A percentile compares a stretch with the other conserved stretches of the same genome.
Conservation (phyloP, 2,113 vertebrate genomes). For the Irena cyanogastra region DNA sequence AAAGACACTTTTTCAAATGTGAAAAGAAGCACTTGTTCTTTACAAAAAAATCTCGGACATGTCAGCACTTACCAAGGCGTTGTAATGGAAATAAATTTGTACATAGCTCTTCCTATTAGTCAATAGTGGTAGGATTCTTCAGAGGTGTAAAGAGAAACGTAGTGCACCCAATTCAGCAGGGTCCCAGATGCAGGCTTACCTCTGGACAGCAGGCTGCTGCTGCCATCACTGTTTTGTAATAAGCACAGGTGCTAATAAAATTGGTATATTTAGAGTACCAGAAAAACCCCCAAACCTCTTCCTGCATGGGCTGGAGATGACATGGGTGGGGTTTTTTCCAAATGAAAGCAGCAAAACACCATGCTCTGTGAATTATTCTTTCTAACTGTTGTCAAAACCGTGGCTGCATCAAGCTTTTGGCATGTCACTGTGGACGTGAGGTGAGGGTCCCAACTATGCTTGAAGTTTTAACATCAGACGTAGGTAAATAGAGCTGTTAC, state of each 20-base stretch:
- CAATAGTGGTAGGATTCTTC: not conserved
- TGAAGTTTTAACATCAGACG: constrained; percentile 3
- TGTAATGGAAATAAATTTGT: constrained; percentile 38
- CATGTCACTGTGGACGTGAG: not conserved
- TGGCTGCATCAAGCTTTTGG: constrained; percentile 13
- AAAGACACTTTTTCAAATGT: constrained; percentile 72
- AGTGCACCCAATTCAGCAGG: not conserved
- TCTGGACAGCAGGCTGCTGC: constrained; percentile 4
- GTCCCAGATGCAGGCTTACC: constrained; percentile 7
- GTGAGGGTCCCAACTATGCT: not conserved
- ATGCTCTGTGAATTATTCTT: not conserved
- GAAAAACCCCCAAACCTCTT: not conserved
- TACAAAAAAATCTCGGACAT: constrained; percentile 48
- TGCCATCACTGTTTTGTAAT: not conserved
- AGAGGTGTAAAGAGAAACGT: not conserved
- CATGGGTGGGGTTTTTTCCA: fast-evolving
- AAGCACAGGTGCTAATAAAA: not conserved
- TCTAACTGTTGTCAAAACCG: constrained; percentile 17
- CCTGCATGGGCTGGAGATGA: not conserved
- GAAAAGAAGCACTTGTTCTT: constrained; percentile 72
- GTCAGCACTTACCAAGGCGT: constrained; percentile 48
- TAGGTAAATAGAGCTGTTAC: not conserved
- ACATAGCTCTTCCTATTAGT: constrained; percentile 52
- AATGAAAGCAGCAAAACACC: not conserved
- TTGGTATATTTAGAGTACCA: not conserved